Evolutionary conservation across 2,888 invertebrate genomes (phyloP).

Genomic region (Odontothrips loti): DNA sequence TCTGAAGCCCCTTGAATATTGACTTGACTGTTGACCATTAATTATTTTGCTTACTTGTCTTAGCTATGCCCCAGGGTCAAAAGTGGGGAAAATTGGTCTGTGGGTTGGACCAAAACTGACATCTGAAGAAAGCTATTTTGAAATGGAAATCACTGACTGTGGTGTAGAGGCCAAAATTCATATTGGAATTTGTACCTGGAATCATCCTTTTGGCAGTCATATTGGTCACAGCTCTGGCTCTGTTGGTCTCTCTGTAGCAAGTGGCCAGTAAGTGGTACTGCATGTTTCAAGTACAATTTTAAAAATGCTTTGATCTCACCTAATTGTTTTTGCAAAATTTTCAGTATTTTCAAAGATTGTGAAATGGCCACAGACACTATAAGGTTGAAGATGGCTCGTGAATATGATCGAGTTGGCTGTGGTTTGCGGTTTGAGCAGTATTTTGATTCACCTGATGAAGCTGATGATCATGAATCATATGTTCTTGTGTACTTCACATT

Average conservation of each 20-base stretch:
- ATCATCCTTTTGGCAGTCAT: slow-evolving; percentile 46
- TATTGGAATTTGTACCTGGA: slow-evolving; percentile 47
- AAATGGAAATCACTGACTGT: slow-evolving; percentile 51
- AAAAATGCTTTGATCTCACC: neutral
- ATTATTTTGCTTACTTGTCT: neutral
- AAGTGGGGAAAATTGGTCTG: neutral
- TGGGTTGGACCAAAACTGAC: slow-evolving; percentile 41
- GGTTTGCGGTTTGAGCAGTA: slow-evolving; percentile 45
- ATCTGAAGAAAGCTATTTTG: slow-evolving; percentile 51
- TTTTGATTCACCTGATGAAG: slow-evolving; percentile 29
- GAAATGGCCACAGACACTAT: slow-evolving; percentile 43
- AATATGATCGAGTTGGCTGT: slow-evolving; percentile 47
- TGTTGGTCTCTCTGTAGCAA: slow-evolving; percentile 48
- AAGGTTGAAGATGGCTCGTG: slow-evolving; percentile 45
- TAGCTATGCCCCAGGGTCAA: neutral
- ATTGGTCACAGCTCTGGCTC: slow-evolving; percentile 48
- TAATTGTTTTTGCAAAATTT: slow-evolving; percentile 29
- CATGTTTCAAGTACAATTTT: neutral
- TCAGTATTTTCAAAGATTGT: slow-evolving; percentile 46
- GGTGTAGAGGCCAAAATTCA: slow-evolving; percentile 52
- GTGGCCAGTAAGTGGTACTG: slow-evolving; percentile 46
- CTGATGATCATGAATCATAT: slow-evolving; percentile 38
- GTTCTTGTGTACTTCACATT: slow-evolving; percentile 49
- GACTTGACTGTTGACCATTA: neutral
- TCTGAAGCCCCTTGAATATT: neutral